Evolutionary conservation across 2,888 invertebrate genomes (phyloP).

Genomic region (Epinotia ramella): DNA sequence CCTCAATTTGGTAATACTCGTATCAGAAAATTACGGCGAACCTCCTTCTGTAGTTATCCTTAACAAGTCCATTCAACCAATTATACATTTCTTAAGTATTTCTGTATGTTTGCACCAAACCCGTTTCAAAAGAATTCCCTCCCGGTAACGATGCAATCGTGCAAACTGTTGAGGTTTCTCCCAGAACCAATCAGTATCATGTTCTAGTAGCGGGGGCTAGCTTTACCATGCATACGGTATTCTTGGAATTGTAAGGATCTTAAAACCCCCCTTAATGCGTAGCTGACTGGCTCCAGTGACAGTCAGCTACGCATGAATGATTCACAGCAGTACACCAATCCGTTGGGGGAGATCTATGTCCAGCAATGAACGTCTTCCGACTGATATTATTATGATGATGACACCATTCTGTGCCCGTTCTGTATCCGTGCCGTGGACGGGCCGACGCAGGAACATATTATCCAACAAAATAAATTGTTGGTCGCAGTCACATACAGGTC

Average conservation of each 20-base stretch:
- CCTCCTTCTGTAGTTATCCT: not conserved
- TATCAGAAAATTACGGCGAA: not conserved
- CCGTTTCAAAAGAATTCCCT: not conserved
- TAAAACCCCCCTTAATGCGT: too few relatives aligned
- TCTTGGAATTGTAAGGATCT: too few relatives aligned
- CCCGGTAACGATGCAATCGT: not conserved
- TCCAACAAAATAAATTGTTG: too few relatives aligned
- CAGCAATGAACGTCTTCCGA: too few relatives aligned
- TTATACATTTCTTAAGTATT: not conserved
- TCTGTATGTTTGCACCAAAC: not conserved
- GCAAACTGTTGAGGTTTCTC: not conserved
- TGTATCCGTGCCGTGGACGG: too few relatives aligned
- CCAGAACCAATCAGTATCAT: not conserved
- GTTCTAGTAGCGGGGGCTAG: not conserved
- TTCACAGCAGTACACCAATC: too few relatives aligned
- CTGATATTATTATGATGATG: too few relatives aligned
- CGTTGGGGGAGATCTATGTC: too few relatives aligned
- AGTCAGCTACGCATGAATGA: not conserved
- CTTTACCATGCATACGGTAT: too few relatives aligned
- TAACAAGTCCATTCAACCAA: not conserved
- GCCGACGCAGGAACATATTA: too few relatives aligned
- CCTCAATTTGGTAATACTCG: not conserved
- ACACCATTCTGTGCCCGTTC: too few relatives aligned
- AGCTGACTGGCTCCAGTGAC: not conserved
- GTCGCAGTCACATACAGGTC: too few relatives aligned